Conservation (phyloP, 2,888 invertebrate genomes). For the Hipparchia sbordonii region DNA sequence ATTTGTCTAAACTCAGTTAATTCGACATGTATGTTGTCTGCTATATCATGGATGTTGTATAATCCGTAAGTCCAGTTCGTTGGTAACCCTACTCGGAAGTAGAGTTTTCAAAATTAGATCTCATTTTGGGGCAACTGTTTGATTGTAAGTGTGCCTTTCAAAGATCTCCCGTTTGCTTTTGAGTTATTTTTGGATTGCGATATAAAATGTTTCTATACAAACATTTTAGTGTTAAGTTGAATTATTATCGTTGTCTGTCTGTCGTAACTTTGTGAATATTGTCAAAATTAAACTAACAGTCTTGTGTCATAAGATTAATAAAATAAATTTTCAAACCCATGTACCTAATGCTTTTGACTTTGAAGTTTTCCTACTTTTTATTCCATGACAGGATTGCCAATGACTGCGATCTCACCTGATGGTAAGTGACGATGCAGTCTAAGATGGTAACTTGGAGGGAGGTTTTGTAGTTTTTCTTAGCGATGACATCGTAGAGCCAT, state of each 20-base stretch:
- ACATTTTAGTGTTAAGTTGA: slow-evolving; percentile 57
- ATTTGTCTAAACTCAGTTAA: too few species aligned
- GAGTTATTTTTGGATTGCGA: slow-evolving; percentile 55
- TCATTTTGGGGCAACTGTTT: slow-evolving; percentile 66
- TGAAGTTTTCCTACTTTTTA: not conserved
- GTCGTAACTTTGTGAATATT: slow-evolving; percentile 54
- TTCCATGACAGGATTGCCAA: too few species aligned
- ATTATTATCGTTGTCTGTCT: slow-evolving; percentile 48
- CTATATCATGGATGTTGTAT: too few species aligned
- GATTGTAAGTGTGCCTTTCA: slow-evolving; percentile 57
- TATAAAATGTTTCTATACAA: slow-evolving; percentile 56
- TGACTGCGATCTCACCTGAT: not conserved
- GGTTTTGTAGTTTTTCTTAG: too few species aligned
- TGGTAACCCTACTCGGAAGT: slow-evolving; percentile 48
- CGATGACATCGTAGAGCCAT: too few species aligned
- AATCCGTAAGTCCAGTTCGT: too few species aligned
- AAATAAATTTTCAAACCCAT: slow-evolving; percentile 65
- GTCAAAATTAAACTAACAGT: slow-evolving; percentile 66
- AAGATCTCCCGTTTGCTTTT: slow-evolving; percentile 70
- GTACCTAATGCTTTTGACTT: slow-evolving; percentile 36
- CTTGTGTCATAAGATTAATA: slow-evolving; percentile 61
- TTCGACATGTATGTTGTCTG: too few species aligned
- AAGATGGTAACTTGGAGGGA: too few species aligned
- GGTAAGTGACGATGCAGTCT: not conserved
- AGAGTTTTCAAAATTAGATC: slow-evolving; percentile 75